Conservation (phyloP, 2,888 invertebrate species). For the Ichneumoninae sp. region DNA sequence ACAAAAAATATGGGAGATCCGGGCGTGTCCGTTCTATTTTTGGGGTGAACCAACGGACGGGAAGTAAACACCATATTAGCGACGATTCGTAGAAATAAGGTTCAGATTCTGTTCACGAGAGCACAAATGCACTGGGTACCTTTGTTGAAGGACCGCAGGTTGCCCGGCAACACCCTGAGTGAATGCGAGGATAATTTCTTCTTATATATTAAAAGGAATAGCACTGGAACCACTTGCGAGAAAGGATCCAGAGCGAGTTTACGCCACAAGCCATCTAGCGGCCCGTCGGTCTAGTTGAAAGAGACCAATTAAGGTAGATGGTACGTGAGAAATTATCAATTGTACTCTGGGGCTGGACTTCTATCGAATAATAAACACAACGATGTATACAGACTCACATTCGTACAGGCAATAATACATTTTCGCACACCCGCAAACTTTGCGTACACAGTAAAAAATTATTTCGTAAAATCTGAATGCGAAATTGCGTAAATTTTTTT, state of each 20-base stretch:
- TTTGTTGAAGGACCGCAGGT: neutral
- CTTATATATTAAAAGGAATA: neutral
- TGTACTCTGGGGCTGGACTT: neutral
- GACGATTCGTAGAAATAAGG: neutral
- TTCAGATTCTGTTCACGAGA: neutral
- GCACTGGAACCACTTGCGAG: neutral
- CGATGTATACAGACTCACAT: too few species aligned
- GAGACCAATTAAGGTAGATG: too few species aligned
- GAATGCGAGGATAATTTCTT: neutral
- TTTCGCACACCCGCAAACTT: too few species aligned
- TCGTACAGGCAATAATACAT: too few species aligned
- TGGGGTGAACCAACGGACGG: constrained; percentile 1
- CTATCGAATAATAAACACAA: too few species aligned
- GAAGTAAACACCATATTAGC: neutral
- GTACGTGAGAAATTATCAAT: too few species aligned
- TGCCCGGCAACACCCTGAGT: neutral
- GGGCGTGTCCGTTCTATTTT: neutral
- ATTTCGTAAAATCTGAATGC: too few species aligned
- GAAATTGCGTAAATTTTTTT: too few species aligned
- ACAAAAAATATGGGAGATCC: neutral
- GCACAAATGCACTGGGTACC: too few species aligned
- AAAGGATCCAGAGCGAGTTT: neutral
- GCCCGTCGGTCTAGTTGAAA: too few species aligned
- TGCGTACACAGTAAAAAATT: too few species aligned
- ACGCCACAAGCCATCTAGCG: neutral